Conservation (phyloP, 2,888 invertebrate species). For the Drosophila atroscutellata region DNA sequence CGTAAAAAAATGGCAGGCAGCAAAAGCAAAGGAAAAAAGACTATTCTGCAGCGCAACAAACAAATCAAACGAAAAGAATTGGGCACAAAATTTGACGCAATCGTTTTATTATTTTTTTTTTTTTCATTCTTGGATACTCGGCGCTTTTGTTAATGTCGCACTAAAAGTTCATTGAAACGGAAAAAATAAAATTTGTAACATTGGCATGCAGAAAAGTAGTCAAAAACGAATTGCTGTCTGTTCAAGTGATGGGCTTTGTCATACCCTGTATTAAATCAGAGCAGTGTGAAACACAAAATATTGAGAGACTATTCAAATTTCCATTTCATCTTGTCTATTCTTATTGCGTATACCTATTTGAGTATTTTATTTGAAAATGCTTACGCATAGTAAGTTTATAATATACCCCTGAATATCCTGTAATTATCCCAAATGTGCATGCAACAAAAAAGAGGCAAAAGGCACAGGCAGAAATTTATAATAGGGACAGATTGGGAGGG, state of each 20-base stretch:
- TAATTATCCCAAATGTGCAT: constrained; percentile 16
- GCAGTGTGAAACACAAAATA: background rate
- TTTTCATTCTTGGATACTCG: constrained; percentile 31
- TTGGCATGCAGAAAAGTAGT: constrained; percentile 45
- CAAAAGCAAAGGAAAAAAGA: constrained; percentile 30
- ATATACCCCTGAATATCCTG: background rate
- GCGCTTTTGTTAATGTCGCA: constrained; percentile 64
- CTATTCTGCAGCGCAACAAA: constrained; percentile 22
- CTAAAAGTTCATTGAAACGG: constrained; percentile 71
- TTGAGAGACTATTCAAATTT: background rate
- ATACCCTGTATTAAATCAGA: constrained; percentile 9
- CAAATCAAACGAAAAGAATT: constrained; percentile 21
- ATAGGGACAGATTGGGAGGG: constrained; percentile 1
- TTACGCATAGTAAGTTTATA: background rate
- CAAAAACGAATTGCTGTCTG: background rate
- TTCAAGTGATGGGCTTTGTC: background rate
- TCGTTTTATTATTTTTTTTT: constrained; percentile 35
- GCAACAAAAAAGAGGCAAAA: constrained; percentile 16
- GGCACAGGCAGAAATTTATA: background rate
- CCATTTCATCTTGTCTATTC: background rate
- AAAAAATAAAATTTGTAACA: constrained; percentile 63
- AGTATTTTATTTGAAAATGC: background rate
- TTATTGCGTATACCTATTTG: no score
- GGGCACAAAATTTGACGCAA: constrained; percentile 8
- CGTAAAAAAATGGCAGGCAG: constrained; percentile 36